Percentiles rank a stretch among this genome's conserved stretches.
Evolutionary conservation across 2,113 vertebrate genomes (phyloP).

Genomic region (Saguinus imperator): DNA sequence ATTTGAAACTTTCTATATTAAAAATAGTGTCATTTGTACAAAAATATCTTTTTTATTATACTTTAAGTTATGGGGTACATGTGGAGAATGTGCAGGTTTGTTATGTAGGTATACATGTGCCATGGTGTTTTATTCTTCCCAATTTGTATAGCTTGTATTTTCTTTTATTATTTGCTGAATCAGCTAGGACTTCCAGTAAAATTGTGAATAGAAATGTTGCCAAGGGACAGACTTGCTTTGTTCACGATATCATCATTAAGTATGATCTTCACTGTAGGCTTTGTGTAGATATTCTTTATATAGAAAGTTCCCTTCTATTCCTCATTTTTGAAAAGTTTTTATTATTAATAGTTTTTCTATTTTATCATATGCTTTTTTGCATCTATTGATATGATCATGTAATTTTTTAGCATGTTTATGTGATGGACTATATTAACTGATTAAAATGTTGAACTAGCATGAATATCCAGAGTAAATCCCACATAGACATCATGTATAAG

Average conservation of each 20-base stretch:
- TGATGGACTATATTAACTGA: background rate
- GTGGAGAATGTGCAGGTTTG: no score
- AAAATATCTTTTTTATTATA: background rate
- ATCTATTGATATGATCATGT: background rate
- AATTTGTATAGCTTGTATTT: background rate
- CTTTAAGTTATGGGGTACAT: no score
- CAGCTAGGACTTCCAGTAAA: background rate
- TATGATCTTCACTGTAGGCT: background rate
- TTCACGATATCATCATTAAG: background rate
- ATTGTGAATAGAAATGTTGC: background rate
- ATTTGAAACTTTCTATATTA: background rate
- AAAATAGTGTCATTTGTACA: background rate
- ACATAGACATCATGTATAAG: background rate
- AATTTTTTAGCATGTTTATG: background rate
- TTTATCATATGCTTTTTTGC: background rate
- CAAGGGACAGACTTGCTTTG: background rate
- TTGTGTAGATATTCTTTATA: background rate
- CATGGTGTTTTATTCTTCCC: background rate
- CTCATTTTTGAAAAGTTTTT: background rate
- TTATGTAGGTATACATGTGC: no score
- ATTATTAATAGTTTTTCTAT: background rate
- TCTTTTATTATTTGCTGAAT: background rate
- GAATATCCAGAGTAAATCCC: background rate
- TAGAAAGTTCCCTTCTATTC: background rate
- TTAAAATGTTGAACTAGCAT: background rate